Conservation (phyloP, 2,888 invertebrate species). For the Elaeidobius kamerunicus region DNA sequence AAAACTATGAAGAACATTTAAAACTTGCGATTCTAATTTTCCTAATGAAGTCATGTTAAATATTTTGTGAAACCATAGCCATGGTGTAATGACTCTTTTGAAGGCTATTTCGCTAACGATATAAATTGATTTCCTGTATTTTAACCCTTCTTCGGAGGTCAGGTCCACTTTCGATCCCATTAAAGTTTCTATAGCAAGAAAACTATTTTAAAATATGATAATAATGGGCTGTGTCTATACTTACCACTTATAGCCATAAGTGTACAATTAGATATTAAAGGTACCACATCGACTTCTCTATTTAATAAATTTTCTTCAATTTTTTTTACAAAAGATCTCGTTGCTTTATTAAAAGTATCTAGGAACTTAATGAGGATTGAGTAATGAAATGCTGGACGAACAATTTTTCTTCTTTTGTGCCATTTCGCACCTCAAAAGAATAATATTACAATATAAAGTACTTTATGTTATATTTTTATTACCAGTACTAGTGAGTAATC, state of each 20-base stretch:
- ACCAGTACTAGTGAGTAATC: neutral
- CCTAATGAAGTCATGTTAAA: slow-evolving; percentile 29
- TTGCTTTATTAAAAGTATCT: slow-evolving; percentile 29
- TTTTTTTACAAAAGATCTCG: slow-evolving; percentile 13
- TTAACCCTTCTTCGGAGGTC: slow-evolving; percentile 30
- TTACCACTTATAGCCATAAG: slow-evolving; percentile 57
- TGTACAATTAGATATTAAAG: slow-evolving; percentile 52
- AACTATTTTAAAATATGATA: too few relatives aligned
- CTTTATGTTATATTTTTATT: neutral
- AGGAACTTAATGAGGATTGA: slow-evolving; percentile 32
- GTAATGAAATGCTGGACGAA: slow-evolving; percentile 36
- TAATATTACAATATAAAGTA: neutral
- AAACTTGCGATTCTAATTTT: slow-evolving; percentile 28
- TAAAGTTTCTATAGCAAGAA: slow-evolving; percentile 36
- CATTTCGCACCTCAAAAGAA: slow-evolving; percentile 28
- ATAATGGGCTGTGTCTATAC: too few relatives aligned
- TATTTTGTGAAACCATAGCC: slow-evolving; percentile 33
- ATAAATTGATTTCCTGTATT: slow-evolving; percentile 35
- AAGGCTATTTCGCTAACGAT: slow-evolving; percentile 35
- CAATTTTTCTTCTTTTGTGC: slow-evolving; percentile 34
- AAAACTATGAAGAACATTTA: slow-evolving; percentile 35
- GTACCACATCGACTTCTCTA: slow-evolving; percentile 48
- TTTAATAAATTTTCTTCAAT: slow-evolving; percentile 32
- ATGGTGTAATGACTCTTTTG: slow-evolving; percentile 36
- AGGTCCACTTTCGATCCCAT: slow-evolving; percentile 37